phyloP scores from a whole-genome alignment of 2,113 vertebrate species.

The Brachyistius frenatus region DNA sequence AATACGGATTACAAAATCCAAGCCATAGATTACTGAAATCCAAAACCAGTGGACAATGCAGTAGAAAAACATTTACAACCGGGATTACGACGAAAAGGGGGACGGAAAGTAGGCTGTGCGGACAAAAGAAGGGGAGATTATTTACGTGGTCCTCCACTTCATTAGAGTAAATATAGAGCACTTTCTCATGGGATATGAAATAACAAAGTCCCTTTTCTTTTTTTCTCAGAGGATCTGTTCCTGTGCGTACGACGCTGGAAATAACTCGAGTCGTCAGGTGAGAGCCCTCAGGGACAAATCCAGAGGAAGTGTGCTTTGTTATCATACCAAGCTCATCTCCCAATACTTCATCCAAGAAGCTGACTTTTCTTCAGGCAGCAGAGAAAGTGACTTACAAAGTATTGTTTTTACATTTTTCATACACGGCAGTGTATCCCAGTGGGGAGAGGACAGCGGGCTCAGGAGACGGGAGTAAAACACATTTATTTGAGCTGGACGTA shows the following conservation, averaged over 20 bases:
- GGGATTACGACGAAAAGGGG: constrained; percentile 37
- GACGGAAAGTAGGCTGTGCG: constrained; percentile 32
- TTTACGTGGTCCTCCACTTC: constrained; percentile 54
- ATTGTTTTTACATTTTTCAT: constrained; percentile 40
- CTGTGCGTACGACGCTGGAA: constrained; percentile 62
- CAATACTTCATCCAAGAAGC: constrained; percentile 53
- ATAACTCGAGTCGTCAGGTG: constrained; percentile 75
- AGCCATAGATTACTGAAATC: constrained; percentile 54
- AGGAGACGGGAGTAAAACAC: constrained; percentile 38
- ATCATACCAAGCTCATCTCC: constrained; percentile 56
- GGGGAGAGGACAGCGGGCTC: constrained; percentile 20
- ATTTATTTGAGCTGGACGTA: constrained; percentile 55
- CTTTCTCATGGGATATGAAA: constrained; percentile 57
- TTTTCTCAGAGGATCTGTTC: constrained; percentile 60
- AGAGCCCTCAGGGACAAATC: constrained; percentile 65
- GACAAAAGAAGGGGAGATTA: constrained; percentile 44
- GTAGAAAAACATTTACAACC: constrained; percentile 34
- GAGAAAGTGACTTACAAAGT: constrained; percentile 27
- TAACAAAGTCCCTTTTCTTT: constrained; percentile 37
- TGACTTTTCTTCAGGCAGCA: constrained; percentile 28
- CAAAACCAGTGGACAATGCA: constrained; percentile 46
- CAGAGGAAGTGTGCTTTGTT: constrained; percentile 45
- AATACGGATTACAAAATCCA: constrained; percentile 45
- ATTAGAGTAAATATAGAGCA: constrained; percentile 66
- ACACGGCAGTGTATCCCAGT: constrained; percentile 9